Conservation (phyloP, 1,140 invertebrate species). For the Cylas formicarius region DNA sequence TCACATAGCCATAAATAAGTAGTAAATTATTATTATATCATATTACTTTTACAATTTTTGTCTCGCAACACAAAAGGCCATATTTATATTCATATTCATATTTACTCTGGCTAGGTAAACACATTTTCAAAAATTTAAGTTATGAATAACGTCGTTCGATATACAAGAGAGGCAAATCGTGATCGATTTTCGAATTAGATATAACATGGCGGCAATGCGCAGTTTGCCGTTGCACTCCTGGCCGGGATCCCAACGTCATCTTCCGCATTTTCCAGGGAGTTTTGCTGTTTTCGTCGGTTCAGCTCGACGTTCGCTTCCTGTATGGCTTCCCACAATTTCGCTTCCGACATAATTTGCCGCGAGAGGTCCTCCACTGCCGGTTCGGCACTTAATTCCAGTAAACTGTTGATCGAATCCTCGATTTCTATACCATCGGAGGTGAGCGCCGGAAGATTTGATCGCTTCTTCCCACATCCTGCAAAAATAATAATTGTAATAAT, state of each 20-base stretch:
- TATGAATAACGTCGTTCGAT: too few relatives aligned
- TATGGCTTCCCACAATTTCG: constrained; percentile 68
- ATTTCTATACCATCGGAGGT: constrained; percentile 37
- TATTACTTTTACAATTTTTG: too few relatives aligned
- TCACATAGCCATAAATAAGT: too few relatives aligned
- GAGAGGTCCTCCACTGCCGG: constrained; percentile 64
- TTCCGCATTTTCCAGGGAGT: constrained; percentile 27
- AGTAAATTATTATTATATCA: too few relatives aligned
- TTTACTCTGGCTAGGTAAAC: too few relatives aligned
- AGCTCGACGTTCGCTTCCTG: constrained; percentile 65
- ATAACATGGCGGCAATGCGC: constrained; percentile 38
- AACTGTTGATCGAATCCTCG: constrained; percentile 55
- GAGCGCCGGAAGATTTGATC: constrained; percentile 46
- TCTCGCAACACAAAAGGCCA: too few relatives aligned
- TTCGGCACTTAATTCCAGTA: constrained; percentile 58
- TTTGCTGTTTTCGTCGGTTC: constrained; percentile 48
- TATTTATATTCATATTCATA: too few relatives aligned
- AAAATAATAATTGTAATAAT: constrained; percentile 18
- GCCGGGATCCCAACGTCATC: constrained; percentile 23
- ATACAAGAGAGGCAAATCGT: background rate
- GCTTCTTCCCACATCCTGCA: constrained; percentile 60
- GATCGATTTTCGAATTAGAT: constrained; percentile 31
- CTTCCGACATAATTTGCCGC: constrained; percentile 66
- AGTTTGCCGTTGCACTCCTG: constrained; percentile 29
- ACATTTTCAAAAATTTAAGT: too few relatives aligned